phyloP scores from a whole-genome alignment of 2,797 vertebrate species.

The Lerista edwardsae region DNA sequence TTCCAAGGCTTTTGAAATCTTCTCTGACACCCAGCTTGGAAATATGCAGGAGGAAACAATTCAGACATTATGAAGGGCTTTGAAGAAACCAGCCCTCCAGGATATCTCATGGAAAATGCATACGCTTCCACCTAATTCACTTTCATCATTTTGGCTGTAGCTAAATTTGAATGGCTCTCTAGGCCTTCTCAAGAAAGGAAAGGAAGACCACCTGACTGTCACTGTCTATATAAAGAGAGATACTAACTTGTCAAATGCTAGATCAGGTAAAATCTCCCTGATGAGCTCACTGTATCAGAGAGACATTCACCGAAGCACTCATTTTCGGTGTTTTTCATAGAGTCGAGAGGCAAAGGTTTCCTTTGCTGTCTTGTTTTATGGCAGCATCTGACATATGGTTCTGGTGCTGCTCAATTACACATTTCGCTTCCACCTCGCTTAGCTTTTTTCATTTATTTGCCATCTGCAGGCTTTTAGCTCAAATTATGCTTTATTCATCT shows the following conservation, averaged over 20 bases:
- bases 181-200: conserved; percentile 6
- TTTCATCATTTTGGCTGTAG: conserved; percentile 49
- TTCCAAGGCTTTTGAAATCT: conserved; percentile 39
- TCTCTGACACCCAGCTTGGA: conserved; percentile 22
- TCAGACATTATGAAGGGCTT: conserved; percentile 45
- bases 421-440: conserved; percentile 71
- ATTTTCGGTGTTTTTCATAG: conserved; percentile 47
- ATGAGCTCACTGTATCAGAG: conserved; percentile 51
- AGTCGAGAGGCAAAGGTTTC: conserved; percentile 48
- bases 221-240: conserved; percentile 53
- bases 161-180: conserved; percentile 54
- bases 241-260: conserved; percentile 62
- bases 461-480: conserved; percentile 70
- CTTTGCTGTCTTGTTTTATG: conserved; percentile 48
- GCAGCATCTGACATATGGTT: conserved; percentile 67
- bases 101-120: neutral
- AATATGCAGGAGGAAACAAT: conserved; percentile 53
- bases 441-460: conserved; percentile 75
- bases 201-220: conserved; percentile 35
- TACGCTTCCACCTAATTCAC: conserved; percentile 32
- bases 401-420: conserved; percentile 67
- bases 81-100: conserved; percentile 41
- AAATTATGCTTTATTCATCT: conserved; percentile 70
- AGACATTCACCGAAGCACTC: conserved; percentile 39
- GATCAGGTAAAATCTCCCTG: conserved; percentile 48